Percentiles rank a stretch among this genome's conserved stretches.
These are phyloP conservation scores for Phrynocephalus vlangalii DNA, from an alignment of 2,797 vertebrate genomes.

Conservation along the genomic window DNA sequence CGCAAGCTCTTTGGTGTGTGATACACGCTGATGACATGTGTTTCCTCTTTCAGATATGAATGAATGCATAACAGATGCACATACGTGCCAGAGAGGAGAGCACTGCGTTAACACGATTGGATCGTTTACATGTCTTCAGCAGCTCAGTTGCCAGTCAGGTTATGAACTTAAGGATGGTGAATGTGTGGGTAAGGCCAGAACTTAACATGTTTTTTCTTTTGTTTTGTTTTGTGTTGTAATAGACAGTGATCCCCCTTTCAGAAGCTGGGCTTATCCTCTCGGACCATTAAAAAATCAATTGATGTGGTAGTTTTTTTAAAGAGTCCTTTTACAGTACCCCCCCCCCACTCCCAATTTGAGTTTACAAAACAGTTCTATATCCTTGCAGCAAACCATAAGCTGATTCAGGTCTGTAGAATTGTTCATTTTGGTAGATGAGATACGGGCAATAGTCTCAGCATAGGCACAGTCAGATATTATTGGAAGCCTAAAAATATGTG, in stretches of 20 bases:
- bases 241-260: not conserved
- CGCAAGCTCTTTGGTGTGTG: not conserved
- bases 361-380: too few species aligned
- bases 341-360: too few species aligned
- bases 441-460: too few species aligned
- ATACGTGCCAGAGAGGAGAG: constrained; percentile 85
- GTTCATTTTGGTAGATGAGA: too few species aligned
- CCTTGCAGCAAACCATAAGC: too few species aligned
- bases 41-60: constrained; percentile 84
- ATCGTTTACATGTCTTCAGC: constrained; percentile 87
- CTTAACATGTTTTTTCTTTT: not conserved
- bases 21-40: constrained; percentile 7
- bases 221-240: too few species aligned
- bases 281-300: not conserved
- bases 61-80: constrained; percentile 86
- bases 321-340: too few species aligned
- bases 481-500: too few species aligned
- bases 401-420: too few species aligned
- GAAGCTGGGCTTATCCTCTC: not conserved
- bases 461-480: too few species aligned
- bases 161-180: constrained; percentile 80
- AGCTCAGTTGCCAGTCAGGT: constrained; percentile 85
- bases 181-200: constrained; percentile 83
- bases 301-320: too few species aligned
- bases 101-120: constrained; percentile 89